phyloP scores from a whole-genome alignment of 2,888 invertebrate species.

The Eutolmus rufibarbis region DNA sequence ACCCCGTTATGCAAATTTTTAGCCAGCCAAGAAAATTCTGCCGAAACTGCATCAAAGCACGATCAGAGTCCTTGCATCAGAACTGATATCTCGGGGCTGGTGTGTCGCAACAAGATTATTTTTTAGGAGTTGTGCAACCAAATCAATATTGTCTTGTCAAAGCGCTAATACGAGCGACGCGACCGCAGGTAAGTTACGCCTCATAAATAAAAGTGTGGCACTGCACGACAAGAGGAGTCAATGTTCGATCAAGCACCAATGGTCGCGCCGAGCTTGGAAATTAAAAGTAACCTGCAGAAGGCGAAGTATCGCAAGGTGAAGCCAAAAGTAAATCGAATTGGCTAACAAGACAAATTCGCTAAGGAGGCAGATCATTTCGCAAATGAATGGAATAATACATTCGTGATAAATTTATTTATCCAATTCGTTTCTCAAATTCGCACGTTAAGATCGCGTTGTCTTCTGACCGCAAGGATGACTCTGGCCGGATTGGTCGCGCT shows the following conservation, averaged over 20 bases:
- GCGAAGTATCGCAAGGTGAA: constrained; percentile 10
- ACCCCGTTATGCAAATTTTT: constrained; percentile 4
- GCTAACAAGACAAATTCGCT: constrained; percentile 45
- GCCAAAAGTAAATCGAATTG: constrained; percentile 43
- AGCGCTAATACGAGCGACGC: background rate
- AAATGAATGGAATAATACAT: constrained; percentile 44
- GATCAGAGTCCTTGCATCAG: background rate
- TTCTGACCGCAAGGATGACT: constrained; percentile 3
- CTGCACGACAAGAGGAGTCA: constrained; percentile 23
- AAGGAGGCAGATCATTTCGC: constrained; percentile 39
- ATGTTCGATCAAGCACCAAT: constrained; percentile 28
- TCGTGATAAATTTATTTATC: constrained; percentile 45
- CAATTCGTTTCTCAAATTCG: constrained; percentile 47
- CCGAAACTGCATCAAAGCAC: background rate
- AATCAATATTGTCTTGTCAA: background rate
- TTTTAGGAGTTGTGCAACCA: background rate
- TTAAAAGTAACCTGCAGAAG: background rate
- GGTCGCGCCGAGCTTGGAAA: background rate
- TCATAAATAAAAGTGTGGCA: constrained; percentile 23
- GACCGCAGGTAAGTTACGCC: background rate
- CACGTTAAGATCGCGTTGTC: constrained; percentile 33
- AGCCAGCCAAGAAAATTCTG: background rate
- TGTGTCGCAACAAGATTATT: background rate
- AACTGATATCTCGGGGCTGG: background rate
- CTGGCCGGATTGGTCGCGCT: background rate